These are phyloP conservation scores for Casuarius casuarius DNA, from an alignment of 2,113 vertebrate genomes.

Conservation along the genomic window DNA sequence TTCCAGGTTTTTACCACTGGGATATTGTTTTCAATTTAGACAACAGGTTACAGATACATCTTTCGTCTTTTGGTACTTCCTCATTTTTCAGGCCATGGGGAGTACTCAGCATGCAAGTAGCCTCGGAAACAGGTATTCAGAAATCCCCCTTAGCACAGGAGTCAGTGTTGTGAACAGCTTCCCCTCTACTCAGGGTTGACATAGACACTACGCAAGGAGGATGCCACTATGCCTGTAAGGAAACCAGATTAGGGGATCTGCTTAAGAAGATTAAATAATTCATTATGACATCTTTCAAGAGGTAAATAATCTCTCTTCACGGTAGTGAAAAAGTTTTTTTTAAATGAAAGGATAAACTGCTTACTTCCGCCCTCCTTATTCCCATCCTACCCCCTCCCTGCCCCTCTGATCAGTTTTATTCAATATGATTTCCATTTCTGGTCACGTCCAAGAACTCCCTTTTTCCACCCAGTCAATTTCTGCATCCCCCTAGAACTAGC, in stretches of 20 bases:
- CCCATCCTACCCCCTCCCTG: neutral
- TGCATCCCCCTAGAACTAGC: neutral
- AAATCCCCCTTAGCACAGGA: neutral
- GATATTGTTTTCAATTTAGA: neutral
- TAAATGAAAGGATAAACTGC: neutral
- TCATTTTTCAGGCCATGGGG: neutral
- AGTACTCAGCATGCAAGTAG: neutral
- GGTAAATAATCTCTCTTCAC: neutral
- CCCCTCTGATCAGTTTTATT: neutral
- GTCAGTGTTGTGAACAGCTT: neutral
- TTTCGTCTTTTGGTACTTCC: neutral
- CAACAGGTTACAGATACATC: neutral
- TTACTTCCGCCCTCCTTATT: neutral
- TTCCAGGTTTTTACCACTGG: neutral
- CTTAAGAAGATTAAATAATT: neutral
- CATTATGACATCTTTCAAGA: neutral
- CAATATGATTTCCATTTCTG: neutral
- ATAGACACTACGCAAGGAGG: neutral
- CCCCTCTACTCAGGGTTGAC: neutral
- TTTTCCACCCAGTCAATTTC: neutral
- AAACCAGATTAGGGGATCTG: neutral
- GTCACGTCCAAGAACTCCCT: neutral
- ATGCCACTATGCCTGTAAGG: neutral
- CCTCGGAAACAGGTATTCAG: neutral
- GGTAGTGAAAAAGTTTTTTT: neutral